Conservation (phyloP, 1,140 invertebrate genomes). For the Calycopis cecrops region DNA sequence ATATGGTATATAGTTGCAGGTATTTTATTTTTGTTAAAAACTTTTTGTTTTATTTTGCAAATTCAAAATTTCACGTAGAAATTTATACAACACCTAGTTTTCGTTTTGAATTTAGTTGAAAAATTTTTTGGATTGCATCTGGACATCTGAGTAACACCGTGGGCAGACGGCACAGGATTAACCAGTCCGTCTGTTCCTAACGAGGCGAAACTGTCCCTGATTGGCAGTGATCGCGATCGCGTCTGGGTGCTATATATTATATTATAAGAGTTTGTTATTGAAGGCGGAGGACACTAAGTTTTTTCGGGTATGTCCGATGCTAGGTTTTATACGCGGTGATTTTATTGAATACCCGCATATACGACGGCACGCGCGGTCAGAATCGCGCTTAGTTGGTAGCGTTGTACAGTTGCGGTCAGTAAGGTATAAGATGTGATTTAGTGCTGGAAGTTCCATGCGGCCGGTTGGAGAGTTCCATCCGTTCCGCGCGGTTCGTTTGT, state of each 20-base stretch:
- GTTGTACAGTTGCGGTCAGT: neutral
- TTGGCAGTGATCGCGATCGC: neutral
- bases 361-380: constrained; percentile 2
- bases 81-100: constrained; percentile 49
- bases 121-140: constrained; percentile 15
- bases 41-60: constrained; percentile 51
- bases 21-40: constrained; percentile 61
- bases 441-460: neutral
- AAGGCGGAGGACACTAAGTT: constrained; percentile 44
- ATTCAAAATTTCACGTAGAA: constrained; percentile 48
- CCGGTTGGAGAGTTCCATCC: neutral
- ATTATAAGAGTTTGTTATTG: constrained; percentile 37
- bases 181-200: too few relatives aligned
- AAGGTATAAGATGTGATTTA: neutral
- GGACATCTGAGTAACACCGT: constrained; percentile 12
- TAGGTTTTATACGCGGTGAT: constrained; percentile 66
- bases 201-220: neutral
- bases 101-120: constrained; percentile 43
- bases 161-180: neutral
- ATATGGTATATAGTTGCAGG: constrained; percentile 54
- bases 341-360: constrained; percentile 67
- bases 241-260: constrained; percentile 28
- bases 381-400: neutral
- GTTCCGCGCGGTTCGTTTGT: neutral
- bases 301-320: constrained; percentile 56